phyloP scores from a whole-genome alignment of 2,888 invertebrate genomes.

The Tetrapedia diversipes region DNA sequence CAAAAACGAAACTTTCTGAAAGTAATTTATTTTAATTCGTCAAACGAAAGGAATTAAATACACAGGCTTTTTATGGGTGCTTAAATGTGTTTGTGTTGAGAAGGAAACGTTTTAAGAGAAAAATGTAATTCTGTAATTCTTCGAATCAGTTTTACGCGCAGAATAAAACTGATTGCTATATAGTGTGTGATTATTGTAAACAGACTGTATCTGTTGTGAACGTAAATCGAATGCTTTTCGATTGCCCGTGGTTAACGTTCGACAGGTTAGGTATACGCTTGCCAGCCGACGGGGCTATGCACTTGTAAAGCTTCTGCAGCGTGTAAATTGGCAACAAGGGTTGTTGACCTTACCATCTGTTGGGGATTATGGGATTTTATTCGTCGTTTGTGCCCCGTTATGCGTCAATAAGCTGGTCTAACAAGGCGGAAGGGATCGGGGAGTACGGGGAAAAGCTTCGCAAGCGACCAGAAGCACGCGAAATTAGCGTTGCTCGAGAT shows the following conservation, averaged over 20 bases:
- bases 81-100: too few relatives aligned
- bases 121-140: too few relatives aligned
- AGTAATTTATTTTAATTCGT: too few relatives aligned
- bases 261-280: constrained; percentile 8
- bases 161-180: too few relatives aligned
- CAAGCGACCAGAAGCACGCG: neutral
- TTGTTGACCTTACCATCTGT: constrained; percentile 14
- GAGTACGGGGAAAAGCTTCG: neutral
- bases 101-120: too few relatives aligned
- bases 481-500: neutral
- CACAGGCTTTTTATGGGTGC: too few relatives aligned
- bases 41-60: too few relatives aligned
- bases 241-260: constrained; percentile 7
- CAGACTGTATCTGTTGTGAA: too few relatives aligned
- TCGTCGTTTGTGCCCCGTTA: constrained; percentile 9
- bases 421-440: neutral
- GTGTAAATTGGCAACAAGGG: constrained; percentile 24
- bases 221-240: neutral
- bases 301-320: constrained; percentile 26
- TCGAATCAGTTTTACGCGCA: too few relatives aligned
- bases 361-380: constrained; percentile 31
- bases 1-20: too few relatives aligned
- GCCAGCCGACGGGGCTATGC: constrained; percentile 3
- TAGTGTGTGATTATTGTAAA: too few relatives aligned
- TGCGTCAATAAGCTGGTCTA: neutral